Evolutionary conservation across 2,888 invertebrate genomes (phyloP).

Genomic region (Xestia ashworthii): DNA sequence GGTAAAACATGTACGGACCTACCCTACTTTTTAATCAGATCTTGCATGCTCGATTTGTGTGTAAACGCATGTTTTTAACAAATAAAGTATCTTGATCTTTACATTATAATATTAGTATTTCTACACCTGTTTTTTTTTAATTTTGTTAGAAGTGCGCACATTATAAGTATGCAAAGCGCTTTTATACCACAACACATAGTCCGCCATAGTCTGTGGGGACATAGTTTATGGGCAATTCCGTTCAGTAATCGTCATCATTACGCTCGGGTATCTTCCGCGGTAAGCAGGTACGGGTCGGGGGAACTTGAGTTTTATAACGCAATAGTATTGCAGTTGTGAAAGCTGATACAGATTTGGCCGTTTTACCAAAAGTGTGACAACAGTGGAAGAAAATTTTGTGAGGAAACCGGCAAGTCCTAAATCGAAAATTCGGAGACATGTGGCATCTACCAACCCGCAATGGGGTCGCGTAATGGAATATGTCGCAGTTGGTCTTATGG

Average conservation of each 20-base stretch:
- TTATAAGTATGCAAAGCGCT: background rate
- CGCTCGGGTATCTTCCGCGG: slow-evolving; percentile 51
- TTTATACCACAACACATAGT: background rate
- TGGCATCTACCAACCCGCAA: background rate
- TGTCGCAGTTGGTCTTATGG: background rate
- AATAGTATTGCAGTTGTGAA: slow-evolving; percentile 39
- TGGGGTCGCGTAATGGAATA: background rate
- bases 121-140: too few relatives aligned
- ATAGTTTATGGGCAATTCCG: slow-evolving; percentile 65
- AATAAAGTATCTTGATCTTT: too few relatives aligned
- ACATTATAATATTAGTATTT: background rate
- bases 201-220: slow-evolving; percentile 33
- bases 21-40: too few relatives aligned
- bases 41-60: too few relatives aligned
- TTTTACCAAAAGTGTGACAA: background rate
- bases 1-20: too few relatives aligned
- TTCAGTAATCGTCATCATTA: slow-evolving; percentile 61
- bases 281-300: slow-evolving; percentile 11
- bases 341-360: background rate
- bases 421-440: background rate
- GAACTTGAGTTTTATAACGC: slow-evolving; percentile 47
- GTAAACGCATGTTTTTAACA: too few relatives aligned
- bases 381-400: background rate
- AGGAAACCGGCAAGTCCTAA: background rate
- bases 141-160: background rate